phyloP scores from a whole-genome alignment of 2,113 vertebrate species.

The Dunckerocampus dactyliophorus region DNA sequence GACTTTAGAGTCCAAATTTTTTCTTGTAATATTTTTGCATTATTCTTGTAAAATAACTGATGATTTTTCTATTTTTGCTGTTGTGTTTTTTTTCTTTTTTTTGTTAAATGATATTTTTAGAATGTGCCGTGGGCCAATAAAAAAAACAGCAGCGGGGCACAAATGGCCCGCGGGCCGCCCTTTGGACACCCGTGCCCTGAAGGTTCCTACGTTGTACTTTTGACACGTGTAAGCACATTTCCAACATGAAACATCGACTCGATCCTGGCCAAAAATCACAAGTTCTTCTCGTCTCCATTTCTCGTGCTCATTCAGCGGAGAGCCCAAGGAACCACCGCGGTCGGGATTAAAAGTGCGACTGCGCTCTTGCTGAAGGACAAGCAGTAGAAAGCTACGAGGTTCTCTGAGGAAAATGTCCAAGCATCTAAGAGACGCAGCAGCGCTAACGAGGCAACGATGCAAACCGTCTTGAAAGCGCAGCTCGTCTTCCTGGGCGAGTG shows the following conservation, averaged over 20 bases:
- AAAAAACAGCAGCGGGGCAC: too few species aligned
- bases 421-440: constrained; percentile 81
- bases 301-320: constrained; percentile 32
- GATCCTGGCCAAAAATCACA: constrained; percentile 27
- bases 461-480: constrained; percentile 68
- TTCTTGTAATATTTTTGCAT: too few species aligned
- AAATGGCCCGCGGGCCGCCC: too few species aligned
- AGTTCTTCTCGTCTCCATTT: constrained; percentile 39
- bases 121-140: too few species aligned
- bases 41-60: too few species aligned
- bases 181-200: too few species aligned
- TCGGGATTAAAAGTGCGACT: constrained; percentile 75
- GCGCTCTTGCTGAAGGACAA: constrained; percentile 90
- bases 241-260: background rate
- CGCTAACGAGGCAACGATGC: constrained; percentile 70
- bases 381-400: constrained; percentile 77
- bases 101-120: too few species aligned
- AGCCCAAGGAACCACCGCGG: constrained; percentile 55
- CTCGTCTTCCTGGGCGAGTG: constrained; percentile 37
- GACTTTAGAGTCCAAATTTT: too few species aligned
- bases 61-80: too few species aligned
- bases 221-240: too few species aligned
- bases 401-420: constrained; percentile 78
- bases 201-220: too few species aligned
- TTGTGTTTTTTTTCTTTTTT: too few species aligned